Evolutionary conservation across 2,113 vertebrate species (phyloP).

Genomic region (Gobius niger): DNA sequence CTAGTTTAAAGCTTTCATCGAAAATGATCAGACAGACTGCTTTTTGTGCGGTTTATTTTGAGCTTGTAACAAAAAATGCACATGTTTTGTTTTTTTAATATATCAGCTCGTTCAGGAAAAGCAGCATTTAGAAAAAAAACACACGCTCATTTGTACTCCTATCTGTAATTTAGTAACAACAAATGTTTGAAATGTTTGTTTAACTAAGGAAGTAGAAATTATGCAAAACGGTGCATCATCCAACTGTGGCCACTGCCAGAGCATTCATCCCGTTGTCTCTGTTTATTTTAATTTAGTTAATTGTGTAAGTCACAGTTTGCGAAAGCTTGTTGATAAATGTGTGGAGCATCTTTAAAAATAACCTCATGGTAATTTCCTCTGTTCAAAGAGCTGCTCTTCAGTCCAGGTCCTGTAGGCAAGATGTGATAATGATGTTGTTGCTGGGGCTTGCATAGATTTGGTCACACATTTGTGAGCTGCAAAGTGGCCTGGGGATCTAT

Average conservation of each 20-base stretch:
- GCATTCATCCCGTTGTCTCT: slow-evolving; percentile 27
- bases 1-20: too few relatives aligned
- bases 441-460: slow-evolving; percentile 12
- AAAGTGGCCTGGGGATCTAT: slow-evolving; percentile 7
- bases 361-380: slow-evolving; percentile 1
- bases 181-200: background rate
- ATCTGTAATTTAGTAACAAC: background rate
- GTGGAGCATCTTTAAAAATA: slow-evolving; percentile 17
- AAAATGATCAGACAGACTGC: too few relatives aligned
- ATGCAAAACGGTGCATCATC: background rate
- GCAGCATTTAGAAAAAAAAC: too few relatives aligned
- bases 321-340: slow-evolving; percentile 6
- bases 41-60: too few relatives aligned
- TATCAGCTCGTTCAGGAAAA: too few relatives aligned
- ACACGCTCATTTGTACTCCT: background rate
- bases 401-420: background rate
- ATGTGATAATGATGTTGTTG: background rate
- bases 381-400: background rate
- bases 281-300: slow-evolving; percentile 35
- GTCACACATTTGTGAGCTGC: slow-evolving; percentile 11
- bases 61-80: too few relatives aligned
- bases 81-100: too few relatives aligned
- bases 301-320: slow-evolving; percentile 19
- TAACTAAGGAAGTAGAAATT: background rate
- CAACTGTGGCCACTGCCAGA: slow-evolving; percentile 11